Evolutionary conservation across 2,797 vertebrate species (phyloP).

Genomic region (Malacoctenus gilli): DNA sequence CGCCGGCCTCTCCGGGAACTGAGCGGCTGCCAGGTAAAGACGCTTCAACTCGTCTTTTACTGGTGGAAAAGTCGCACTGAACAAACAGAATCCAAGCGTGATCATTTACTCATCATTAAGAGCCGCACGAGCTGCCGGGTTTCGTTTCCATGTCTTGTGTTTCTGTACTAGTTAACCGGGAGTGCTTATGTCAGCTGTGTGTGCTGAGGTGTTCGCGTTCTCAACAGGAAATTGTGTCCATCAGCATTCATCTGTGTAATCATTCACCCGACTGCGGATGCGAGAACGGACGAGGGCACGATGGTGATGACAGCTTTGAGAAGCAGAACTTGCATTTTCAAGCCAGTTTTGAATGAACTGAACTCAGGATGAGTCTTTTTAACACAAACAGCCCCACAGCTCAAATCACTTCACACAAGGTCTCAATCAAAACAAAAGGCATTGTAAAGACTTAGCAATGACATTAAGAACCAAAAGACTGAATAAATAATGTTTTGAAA

Average conservation of each 20-base stretch:
- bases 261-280: slow-evolving; percentile 60
- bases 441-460: no score
- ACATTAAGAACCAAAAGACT: no score
- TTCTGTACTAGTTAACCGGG: slow-evolving; percentile 20
- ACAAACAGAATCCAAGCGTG: neutral
- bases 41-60: slow-evolving; percentile 29
- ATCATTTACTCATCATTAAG: no score
- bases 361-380: no score
- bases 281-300: slow-evolving; percentile 13
- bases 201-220: slow-evolving; percentile 30
- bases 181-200: slow-evolving; percentile 58
- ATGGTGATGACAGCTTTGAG: neutral
- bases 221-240: slow-evolving; percentile 53
- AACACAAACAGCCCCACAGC: no score
- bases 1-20: slow-evolving; percentile 57
- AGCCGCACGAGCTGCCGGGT: neutral
- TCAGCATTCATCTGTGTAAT: slow-evolving; percentile 66
- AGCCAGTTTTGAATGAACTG: neutral
- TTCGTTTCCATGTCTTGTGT: neutral
- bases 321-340: neutral
- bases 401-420: no score
- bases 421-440: no score
- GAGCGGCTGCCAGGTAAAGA: slow-evolving; percentile 17
- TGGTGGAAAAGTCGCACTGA: slow-evolving; percentile 7
- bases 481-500: no score